These are phyloP conservation scores for Cancer borealis DNA, from an alignment of 2,888 invertebrate genomes.

Conservation along the genomic window DNA sequence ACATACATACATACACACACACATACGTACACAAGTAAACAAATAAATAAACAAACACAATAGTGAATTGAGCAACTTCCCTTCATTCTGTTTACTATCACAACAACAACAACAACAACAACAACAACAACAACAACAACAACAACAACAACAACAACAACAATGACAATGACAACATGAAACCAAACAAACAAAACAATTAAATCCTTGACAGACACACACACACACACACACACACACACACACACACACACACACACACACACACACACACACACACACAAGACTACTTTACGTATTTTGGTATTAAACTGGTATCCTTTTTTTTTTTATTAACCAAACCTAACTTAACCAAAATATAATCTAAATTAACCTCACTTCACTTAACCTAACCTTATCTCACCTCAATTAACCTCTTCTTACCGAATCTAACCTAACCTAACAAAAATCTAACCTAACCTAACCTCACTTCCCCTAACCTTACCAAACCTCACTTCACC, in stretches of 20 bases:
- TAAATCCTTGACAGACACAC: background rate
- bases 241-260: background rate
- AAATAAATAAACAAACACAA: background rate
- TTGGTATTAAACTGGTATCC: too few relatives aligned
- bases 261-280: too few relatives aligned
- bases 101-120: background rate
- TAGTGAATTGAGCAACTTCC: background rate
- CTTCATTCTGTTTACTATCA: background rate
- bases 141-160: conserved; percentile 1
- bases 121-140: conserved; percentile 6
- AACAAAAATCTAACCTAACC: too few relatives aligned
- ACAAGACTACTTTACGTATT: too few relatives aligned
- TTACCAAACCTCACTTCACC: too few relatives aligned
- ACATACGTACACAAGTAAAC: background rate
- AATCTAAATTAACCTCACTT: too few relatives aligned
- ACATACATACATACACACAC: background rate
- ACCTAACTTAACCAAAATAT: background rate
- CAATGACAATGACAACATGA: background rate
- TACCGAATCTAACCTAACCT: too few relatives aligned
- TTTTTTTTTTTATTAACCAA: background rate
- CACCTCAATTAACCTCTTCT: too few relatives aligned
- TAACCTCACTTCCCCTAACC: too few relatives aligned
- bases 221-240: background rate
- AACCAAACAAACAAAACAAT: conserved; percentile 1
- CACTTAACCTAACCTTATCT: too few relatives aligned